Base-by-base conservation (phyloP, 2,797 vertebrate genomes). In the Tapera naevia region DNA sequence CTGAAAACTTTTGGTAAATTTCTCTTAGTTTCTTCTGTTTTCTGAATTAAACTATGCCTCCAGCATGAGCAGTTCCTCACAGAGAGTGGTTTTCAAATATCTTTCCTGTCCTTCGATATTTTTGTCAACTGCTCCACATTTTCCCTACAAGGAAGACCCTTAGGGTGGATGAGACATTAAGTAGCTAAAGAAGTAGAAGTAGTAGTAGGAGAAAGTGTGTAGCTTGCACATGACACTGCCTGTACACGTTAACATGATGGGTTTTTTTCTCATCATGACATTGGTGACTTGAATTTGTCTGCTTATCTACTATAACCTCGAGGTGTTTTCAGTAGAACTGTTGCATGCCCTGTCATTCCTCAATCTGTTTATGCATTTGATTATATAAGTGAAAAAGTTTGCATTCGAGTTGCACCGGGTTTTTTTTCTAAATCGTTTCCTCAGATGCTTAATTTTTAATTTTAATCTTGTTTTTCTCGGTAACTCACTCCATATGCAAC, bases 371-470 rank as follows among this genome's bases (percentile, higher is more conserved):
- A 53, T 65, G 21, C 2, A 15, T 17, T 2, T 43, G 24, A 61
- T 86, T 71, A 65, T 6, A 15, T 48, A 62, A 50, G 17, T 66
- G 43, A 48, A 91, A 76, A 91, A 16, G 9, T 27, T 87, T 39
- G 5, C 39, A 48, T 62, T 85, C 3, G 3, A 54, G 5, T 23
- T 48, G 8, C 39, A 41, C 28, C 24, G 54, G 22, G 1, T 10
- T 0, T 0, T 69, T 70, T 75, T 0, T 0, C 11, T 9, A 66
- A 70, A 48, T 5, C 9, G 27, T 89, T 80, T 85, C 43, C 39
- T 83, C 13, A 39, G 8, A 43, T 71, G 74, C 27, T 35, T 66
- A 4, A 51, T 72, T 89, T 45, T 62, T 43, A 72, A 19, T 61
- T 92, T 51, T 43, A 79, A 58, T 56, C 24, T 23, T 56, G 25